phyloP scores from a whole-genome alignment of 2,797 vertebrate species.

The Chelonia mydas region DNA sequence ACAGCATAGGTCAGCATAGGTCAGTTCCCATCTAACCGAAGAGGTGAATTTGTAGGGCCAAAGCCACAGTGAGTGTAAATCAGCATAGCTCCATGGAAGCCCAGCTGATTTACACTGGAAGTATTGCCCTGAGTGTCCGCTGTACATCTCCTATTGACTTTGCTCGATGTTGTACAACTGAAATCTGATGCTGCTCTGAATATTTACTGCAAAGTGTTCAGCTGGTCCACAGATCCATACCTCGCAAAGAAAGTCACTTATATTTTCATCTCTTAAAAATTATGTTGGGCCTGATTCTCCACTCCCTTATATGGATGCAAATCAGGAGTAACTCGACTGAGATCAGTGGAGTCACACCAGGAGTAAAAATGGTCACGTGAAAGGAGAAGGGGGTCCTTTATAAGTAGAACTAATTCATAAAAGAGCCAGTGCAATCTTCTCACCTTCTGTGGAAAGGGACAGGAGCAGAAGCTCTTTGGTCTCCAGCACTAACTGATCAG shows the following conservation, averaged over 20 bases:
- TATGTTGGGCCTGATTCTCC: accelerated
- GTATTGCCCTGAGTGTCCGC: neutral
- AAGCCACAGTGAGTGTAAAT: neutral
- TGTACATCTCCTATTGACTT: neutral
- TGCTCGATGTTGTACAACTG: neutral
- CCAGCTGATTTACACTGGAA: neutral
- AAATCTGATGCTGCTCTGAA: neutral
- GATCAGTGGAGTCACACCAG: neutral
- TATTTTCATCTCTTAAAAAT: neutral
- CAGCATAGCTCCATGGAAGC: accelerated
- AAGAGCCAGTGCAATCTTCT: accelerated
- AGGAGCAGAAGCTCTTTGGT: neutral
- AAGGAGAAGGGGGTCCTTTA: neutral
- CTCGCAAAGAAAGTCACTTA: neutral
- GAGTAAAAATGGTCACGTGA: neutral
- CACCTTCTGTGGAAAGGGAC: neutral
- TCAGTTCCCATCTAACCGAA: neutral
- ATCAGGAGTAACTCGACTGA: neutral
- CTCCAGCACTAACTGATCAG: neutral
- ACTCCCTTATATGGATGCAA: accelerated
- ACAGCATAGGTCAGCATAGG: neutral
- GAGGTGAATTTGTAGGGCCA: neutral
- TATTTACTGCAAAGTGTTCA: neutral
- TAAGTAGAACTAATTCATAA: neutral
- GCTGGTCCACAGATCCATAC: neutral